Base-by-base conservation (phyloP, 2,888 invertebrate genomes). In the Melolontha melolontha region DNA sequence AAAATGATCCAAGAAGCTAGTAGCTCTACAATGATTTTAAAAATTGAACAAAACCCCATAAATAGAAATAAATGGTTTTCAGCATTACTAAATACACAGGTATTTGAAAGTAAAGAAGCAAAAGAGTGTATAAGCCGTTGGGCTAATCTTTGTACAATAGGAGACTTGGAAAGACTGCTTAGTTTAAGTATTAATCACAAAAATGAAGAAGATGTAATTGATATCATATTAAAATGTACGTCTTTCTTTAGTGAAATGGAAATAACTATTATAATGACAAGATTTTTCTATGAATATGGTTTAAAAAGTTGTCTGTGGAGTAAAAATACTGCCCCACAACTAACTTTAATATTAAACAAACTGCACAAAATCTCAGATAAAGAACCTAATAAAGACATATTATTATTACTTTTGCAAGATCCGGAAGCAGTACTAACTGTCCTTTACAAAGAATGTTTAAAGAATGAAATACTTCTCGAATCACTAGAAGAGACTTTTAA, bases 31-130 rank as follows among this genome's bases (percentile, higher is more conserved):
- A 79, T 81, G n/a, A 78, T 83, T 14, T 67, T 69, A 17, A 79
- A 78, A 70, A 71, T 82, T 4, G 76, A 75, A 70, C 69, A 64
- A n/a, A 78, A 79, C 71, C 49, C 70, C 1, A 47, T 69, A 42
- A 72, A 80, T 70, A 82, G 82, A 67, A 75, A 71, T 41, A 71
- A 68, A 12, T 83, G 83, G 82, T 82, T 82, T 71, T 73, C 74
- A 64, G 79, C 80, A 5, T 69, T 83, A 16, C 57, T 82, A 16
- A 76, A 75, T 34, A 78, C 77, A 0, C 68, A 75, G 62, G 68
- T 81, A 34, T 79, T 81, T 42, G 66, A 78, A 8, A 74, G 77
- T 66, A 29, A 75, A 50, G 71, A 78, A 40, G 68, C 76, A 17
- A 64, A 77, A 2, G 50, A 77, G 10, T 82, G 82, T 68, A 47